Base-by-base conservation (phyloP, 2,797 vertebrate genomes). In the Calcarius lapponicus region DNA sequence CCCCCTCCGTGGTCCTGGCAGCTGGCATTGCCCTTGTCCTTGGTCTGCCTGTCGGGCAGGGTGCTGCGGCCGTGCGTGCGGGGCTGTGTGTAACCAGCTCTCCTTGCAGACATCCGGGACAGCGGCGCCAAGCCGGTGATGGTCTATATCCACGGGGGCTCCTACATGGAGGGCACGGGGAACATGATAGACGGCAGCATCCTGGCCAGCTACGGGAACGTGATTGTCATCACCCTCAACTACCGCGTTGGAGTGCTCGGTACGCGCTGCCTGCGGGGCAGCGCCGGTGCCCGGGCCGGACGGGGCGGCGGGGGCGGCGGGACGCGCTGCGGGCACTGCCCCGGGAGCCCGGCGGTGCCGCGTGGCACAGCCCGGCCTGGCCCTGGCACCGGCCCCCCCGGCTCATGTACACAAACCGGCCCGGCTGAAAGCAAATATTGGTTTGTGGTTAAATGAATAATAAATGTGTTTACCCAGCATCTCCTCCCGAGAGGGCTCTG, bases 221-320 rank as follows among this genome's bases (percentile, higher is more conserved):
- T 99, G 98, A 99, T 99, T 76, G 99, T 99, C 96, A 99, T 99
- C 98, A 99, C 99, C 85, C 98, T 99, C 97, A 99, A 99, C 99
- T 99, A 99, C 98, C 99, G 99, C 28, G 99, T 99, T 43, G 99
- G 99, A 85, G 99, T 99, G 92, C 98, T 99, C 48, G 99, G 99
- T 99, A 98, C 92, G 99, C 74, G 92, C 80, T 15, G 80, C 40
- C 75, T 4, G 10, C 3, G 47, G 65, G 69, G 80, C 17, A 73
- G 3, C 22, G 40, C n/a, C 34, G 6, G 15, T 1, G 12, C n/a
- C 19, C 8, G 42, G 36, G 24, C 3, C 32, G 22, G 60, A 40
- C 0, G 3, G 61, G 42, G 18, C 1, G 11, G 36, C 6, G 42
- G 40, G 42, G 34, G 10, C 1, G 4, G 20, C 5, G 42, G 79